Conservation (phyloP, 1,140 invertebrate species). For the Choristoneura fumiferana region DNA sequence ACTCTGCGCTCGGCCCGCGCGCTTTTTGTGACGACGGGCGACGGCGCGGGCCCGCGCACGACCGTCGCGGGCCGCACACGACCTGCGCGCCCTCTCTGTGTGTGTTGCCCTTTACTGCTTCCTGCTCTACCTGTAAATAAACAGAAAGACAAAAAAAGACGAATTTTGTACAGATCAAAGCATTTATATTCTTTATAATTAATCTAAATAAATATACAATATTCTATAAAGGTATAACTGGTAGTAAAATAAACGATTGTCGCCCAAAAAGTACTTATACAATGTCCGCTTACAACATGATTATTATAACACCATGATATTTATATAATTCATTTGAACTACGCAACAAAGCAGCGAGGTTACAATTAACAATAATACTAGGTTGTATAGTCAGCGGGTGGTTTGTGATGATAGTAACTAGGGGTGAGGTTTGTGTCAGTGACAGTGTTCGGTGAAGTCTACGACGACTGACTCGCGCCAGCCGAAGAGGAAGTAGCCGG, state of each 20-base stretch:
- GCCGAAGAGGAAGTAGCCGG: conserved; percentile 96
- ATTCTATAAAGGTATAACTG: conserved; percentile 58
- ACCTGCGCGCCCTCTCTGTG: too few species aligned
- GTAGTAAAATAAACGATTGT: conserved; percentile 53
- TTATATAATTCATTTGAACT: conserved; percentile 52
- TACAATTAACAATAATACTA: conserved; percentile 59
- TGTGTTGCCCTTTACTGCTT: too few species aligned
- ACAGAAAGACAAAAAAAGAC: too few species aligned
- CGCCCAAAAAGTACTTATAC: conserved; percentile 51
- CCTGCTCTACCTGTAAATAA: too few species aligned
- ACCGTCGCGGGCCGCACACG: too few species aligned
- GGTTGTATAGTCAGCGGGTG: conserved; percentile 24
- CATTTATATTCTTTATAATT: conserved; percentile 43
- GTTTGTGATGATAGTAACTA: background rate
- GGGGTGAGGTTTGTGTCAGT: conserved; percentile 78
- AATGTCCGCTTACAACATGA: conserved; percentile 61
- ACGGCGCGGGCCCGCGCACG: too few species aligned
- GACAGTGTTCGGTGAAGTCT: conserved; percentile 97
- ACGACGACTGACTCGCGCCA: conserved; percentile 96
- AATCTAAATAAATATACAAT: conserved; percentile 59
- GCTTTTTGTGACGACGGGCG: too few species aligned
- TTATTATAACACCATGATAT: conserved; percentile 52
- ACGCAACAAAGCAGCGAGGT: conserved; percentile 44
- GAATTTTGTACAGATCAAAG: conserved; percentile 37
- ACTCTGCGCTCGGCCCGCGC: too few species aligned